Evolutionary conservation across 37 sponge, comb jelly and placozoan genomes (phyloP), one percentile per base, ranked within the genome.

Genomic region (Agelas oroides): DNA sequence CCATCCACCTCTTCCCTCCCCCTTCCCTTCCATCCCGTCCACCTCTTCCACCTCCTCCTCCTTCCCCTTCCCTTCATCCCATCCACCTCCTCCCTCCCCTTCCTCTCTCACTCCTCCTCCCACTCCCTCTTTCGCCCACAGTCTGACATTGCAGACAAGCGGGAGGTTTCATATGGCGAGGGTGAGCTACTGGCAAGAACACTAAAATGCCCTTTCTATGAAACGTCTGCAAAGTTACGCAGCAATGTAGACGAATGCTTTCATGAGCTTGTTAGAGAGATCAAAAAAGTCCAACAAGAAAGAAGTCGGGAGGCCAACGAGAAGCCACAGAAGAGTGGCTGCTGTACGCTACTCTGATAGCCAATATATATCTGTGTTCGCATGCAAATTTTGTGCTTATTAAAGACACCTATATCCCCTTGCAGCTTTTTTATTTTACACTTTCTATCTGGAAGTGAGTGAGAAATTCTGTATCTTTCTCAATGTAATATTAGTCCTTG

Each of bases 251-350:
- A 94, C 76, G 91, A 94, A 37, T 74, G 80, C 35, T 94, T 94
- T 61, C 94, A 94, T 41, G 94, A 90, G 73, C 61, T 94, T 16
- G 94, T 93, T 1, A 64, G 94, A 61, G 87, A 88, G 68, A 93
- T 93, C 68, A 92, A 92, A 82, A 88, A 80, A 65, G 70, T 27
- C 5, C 90, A 93, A 61, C 79, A 65, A 34, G 92, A 91, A 2
- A 71, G 55, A 41, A 76, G 39, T 53, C 72, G 32, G 67, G 83
- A 64, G 27, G 65, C 30, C 8, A 67, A 58, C 16, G 84, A 86
- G 11, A 77, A 82, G 46, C 32, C 36, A 24, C 27, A 16, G 12
- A 78, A 74, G 1, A 40, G 60, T 11, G 59, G 57, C 14, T 65
- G 77, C 24, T 85, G 91, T 58, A 52, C 65, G 40, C 36, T 90